These are phyloP conservation scores for Drosophila sulfurigaster DNA, from an alignment of 1,140 invertebrate species.

Conservation along the genomic window DNA sequence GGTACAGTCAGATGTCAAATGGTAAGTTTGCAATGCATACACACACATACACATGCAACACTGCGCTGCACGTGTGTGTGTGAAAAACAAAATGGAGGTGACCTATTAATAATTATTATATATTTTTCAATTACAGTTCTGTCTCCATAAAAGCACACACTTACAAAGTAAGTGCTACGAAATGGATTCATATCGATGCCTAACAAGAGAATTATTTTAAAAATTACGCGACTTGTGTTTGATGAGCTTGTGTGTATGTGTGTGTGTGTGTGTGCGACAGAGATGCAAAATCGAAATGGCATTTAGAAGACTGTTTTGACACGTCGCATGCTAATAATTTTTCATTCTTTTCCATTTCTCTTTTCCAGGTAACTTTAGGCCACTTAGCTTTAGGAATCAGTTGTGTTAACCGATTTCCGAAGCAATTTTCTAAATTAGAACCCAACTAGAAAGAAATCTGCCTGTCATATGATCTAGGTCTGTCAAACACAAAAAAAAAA, in stretches of 20 bases:
- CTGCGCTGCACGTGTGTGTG: constrained; percentile 9
- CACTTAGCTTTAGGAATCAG: constrained; percentile 56
- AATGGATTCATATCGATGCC: neutral
- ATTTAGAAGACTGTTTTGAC: constrained; percentile 20
- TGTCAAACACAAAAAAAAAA: constrained; percentile 23
- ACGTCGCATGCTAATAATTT: constrained; percentile 41
- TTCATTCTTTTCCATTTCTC: neutral
- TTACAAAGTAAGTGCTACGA: constrained; percentile 45
- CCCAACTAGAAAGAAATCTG: constrained; percentile 15
- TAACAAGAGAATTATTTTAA: neutral
- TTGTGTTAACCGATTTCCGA: constrained; percentile 57
- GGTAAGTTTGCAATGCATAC: constrained; percentile 42
- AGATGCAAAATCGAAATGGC: constrained; percentile 7
- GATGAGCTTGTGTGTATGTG: no score
- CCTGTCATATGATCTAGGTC: constrained; percentile 30
- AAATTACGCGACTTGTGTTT: neutral
- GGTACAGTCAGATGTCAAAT: constrained; percentile 42
- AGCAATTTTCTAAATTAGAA: constrained; percentile 20
- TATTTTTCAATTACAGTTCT: constrained; percentile 36
- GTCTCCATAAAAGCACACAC: constrained; percentile 4
- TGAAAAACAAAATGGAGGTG: constrained; percentile 57
- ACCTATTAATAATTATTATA: constrained; percentile 49
- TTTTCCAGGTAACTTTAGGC: constrained; percentile 7
- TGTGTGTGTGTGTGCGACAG: constrained; percentile 15
- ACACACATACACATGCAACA: constrained; percentile 14